Evolutionary conservation across 35 echinoderm and acorn worm species (phyloP), one percentile per base, ranked within the genome.

Genomic region (Lytechinus pictus): DNA sequence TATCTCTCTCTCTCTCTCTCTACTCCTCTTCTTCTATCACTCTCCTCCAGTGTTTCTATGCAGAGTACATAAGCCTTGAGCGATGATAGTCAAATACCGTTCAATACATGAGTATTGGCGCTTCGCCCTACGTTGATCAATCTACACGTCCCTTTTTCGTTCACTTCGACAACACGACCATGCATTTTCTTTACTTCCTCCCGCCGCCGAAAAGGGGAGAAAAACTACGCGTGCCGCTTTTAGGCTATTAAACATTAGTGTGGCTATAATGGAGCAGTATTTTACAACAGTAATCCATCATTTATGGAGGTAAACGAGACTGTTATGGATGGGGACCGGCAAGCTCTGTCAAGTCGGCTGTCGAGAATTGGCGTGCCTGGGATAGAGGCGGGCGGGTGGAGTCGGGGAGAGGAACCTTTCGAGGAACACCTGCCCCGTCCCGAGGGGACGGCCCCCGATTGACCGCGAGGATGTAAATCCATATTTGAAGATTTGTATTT

Each of bases 211-310:
- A 52, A 90, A 54, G 52, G 52, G 52, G 88, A 52, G 52, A 90
- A 54, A 90, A 90, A 90, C 29, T 44, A 90, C 88, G 88, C 88
- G 88, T 90, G 88, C 88, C 88, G 52, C 88, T 90, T 90, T 90
- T 90, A 90, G 27, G 88, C 88, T 90, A 90, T 90, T 90, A 90
- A 54, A 90, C 88, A 90, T 90, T 90, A 90, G 88, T 90, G 88
- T 90, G 28, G 29, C 29, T 33, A 90, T 90, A 90, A 90, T 90
- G 88, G 88, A 90, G 88, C 0, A 27, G 88, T 90, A 90, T 90
- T 90, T 90, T 90, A 90, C 88, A 90, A 90, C 88, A 54, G 88
- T 51, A 13, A 90, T 90, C 88, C 88, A 90, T 90, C 88, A 90
- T 90, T 90, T 90, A 90, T 28, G 29, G 10, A 90, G 16, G 28